Evolutionary conservation across 1,140 invertebrate species (phyloP), one percentile per base, ranked within the genome.

Genomic region (Copidosoma floridanum): DNA sequence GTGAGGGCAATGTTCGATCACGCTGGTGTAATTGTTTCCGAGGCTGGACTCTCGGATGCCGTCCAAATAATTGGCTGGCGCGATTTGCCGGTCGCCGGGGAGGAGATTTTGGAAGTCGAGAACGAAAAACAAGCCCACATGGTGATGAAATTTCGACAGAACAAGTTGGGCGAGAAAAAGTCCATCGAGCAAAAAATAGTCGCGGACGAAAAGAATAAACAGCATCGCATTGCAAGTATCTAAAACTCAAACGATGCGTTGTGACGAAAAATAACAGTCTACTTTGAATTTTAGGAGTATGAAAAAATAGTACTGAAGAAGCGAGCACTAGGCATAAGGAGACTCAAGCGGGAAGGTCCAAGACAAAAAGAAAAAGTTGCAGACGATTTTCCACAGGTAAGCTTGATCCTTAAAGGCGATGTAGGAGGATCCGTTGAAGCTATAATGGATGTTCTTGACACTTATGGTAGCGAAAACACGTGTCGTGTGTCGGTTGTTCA

Each of bases 381-480:
- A 12, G 71, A 79, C 48, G 79, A 82, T 59, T 68, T 69, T 10
- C 82, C 84, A 1, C 73, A 73, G 54, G 65, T 88, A 12, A 85
- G 83, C 70, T 56, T 88, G n/a, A 78, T 88, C 18, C 57, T 88
- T 14, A 88, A 88, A 75, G 83, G 85, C 26, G 94, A 97, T 78
- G 92, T 95, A 2, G 87, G 91, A 75, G 92, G 94, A 0, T 96
- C 94, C 10, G 85, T 97, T 8, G 95, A 99, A 80, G 95, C 97
- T 1, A 93, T 99, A 64, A 77, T 97, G 38, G 90, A 98, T 77
- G 89, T 94, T 26, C 73, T 99, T 23, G 90, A 94, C 51, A 94
- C 93, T 0, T 99, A 98, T 71, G 81, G 43, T 51, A 86, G 85
- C 44, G 78, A 88, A 61, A 80, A 89, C 5, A 80, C 84, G 24